These are phyloP conservation scores for Plagodis pulveraria DNA, from an alignment of 2,888 invertebrate species.

Conservation along the genomic window DNA sequence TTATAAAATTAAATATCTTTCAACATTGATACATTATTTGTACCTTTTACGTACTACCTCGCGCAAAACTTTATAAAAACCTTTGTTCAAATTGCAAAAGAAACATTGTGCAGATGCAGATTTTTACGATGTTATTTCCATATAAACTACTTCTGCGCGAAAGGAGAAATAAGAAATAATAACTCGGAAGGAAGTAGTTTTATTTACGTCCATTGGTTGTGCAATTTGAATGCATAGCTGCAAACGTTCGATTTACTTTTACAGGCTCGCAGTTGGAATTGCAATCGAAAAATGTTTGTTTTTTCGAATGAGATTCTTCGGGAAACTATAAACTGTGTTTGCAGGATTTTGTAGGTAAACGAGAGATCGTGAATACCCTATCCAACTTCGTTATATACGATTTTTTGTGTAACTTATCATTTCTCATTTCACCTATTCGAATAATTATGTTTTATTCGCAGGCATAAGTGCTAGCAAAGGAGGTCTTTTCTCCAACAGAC, in stretches of 20 bases:
- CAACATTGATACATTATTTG: too few relatives aligned
- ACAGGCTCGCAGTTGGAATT: conserved; percentile 50
- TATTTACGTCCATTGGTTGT: conserved; percentile 46
- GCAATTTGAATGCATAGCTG: conserved; percentile 60
- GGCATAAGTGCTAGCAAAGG: too few relatives aligned
- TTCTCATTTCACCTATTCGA: too few relatives aligned
- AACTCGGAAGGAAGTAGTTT: conserved; percentile 30
- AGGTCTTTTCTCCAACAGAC: too few relatives aligned
- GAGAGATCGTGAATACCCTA: background rate
- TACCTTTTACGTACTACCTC: too few relatives aligned
- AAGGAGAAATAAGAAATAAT: conserved; percentile 30
- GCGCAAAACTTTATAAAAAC: too few relatives aligned
- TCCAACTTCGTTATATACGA: too few relatives aligned
- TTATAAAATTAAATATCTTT: too few relatives aligned
- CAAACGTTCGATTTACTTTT: conserved; percentile 46
- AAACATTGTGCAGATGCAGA: too few relatives aligned
- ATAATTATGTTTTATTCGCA: too few relatives aligned
- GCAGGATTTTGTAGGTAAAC: conserved; percentile 11
- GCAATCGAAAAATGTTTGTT: conserved; percentile 40
- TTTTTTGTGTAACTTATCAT: too few relatives aligned
- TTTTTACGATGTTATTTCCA: conserved; percentile 1
- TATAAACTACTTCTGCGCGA: conserved; percentile 23
- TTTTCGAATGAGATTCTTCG: conserved; percentile 38
- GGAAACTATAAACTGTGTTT: conserved; percentile 19
- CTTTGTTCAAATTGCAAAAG: too few relatives aligned